These are phyloP conservation scores for Chelonus insularis DNA, from an alignment of 1,140 invertebrate genomes.

Conservation along the genomic window DNA sequence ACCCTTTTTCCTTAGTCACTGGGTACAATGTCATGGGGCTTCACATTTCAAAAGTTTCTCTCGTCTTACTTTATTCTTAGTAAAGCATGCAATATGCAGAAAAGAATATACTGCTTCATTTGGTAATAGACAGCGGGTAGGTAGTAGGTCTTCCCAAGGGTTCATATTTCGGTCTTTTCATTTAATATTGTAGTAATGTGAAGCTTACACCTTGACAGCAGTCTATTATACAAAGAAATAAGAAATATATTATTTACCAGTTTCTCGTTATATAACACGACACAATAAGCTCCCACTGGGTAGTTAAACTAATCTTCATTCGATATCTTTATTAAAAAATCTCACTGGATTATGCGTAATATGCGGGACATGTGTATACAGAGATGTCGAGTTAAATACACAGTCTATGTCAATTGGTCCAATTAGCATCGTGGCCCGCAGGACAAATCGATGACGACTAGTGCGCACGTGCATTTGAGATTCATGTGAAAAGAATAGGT, in stretches of 20 bases:
- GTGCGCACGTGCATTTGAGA: constrained; percentile 17
- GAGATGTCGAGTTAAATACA: constrained; percentile 9
- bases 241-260: too few relatives aligned
- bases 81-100: constrained; percentile 5
- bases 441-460: constrained; percentile 18
- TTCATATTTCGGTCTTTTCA: too few relatives aligned
- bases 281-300: too few relatives aligned
- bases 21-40: constrained; percentile 3
- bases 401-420: constrained; percentile 20
- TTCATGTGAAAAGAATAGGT: neutral
- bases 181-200: too few relatives aligned
- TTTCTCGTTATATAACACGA: too few relatives aligned
- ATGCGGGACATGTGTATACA: neutral
- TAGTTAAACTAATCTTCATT: too few relatives aligned
- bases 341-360: neutral
- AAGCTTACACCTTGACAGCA: too few relatives aligned
- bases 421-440: constrained; percentile 17
- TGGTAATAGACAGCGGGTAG: neutral
- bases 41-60: constrained; percentile 16
- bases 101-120: constrained; percentile 13
- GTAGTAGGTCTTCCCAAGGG: constrained; percentile 2
- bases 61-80: constrained; percentile 6
- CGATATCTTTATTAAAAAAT: too few relatives aligned
- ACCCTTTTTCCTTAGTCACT: constrained; percentile 1
- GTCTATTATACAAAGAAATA: too few relatives aligned